Evolutionary conservation across 1,140 invertebrate genomes (phyloP).

Genomic region (Sycophila sp.): DNA sequence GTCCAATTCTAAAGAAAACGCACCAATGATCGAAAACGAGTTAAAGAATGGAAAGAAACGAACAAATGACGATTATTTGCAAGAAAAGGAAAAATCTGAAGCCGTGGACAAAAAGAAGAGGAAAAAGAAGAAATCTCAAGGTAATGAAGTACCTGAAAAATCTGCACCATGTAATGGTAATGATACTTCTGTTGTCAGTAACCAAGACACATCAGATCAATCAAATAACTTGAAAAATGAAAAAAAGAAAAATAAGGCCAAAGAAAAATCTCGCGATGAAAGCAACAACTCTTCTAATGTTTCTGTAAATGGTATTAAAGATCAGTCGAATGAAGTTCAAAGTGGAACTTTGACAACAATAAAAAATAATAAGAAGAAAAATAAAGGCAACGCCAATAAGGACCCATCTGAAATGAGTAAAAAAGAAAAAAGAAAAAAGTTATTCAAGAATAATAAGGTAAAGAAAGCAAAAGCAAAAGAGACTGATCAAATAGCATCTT

Average conservation of each 20-base stretch:
- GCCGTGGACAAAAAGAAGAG: slow-evolving; percentile 30
- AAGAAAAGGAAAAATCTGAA: slow-evolving; percentile 39
- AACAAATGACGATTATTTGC: slow-evolving; percentile 21
- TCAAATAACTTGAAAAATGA: background rate
- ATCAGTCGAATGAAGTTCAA: background rate
- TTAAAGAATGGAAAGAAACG: slow-evolving; percentile 6
- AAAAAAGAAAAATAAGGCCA: slow-evolving; percentile 48
- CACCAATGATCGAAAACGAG: background rate
- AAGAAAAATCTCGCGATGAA: background rate
- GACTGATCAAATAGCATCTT: slow-evolving; percentile 48
- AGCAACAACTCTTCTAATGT: no score
- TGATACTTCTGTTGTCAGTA: no score
- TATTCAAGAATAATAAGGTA: slow-evolving; percentile 14
- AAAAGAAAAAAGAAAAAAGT: slow-evolving; percentile 48
- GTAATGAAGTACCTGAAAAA: slow-evolving; percentile 3
- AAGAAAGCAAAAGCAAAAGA: slow-evolving; percentile 21
- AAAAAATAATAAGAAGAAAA: background rate
- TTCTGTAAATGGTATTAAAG: no score
- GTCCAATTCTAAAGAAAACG: background rate
- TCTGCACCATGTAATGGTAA: no score
- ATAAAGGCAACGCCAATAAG: slow-evolving; percentile 43
- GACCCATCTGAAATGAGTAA: slow-evolving; percentile 34
- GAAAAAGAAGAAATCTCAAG: slow-evolving; percentile 20
- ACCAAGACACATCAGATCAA: no score
- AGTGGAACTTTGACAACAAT: background rate